phyloP scores from a whole-genome alignment of 2,113 vertebrate genomes.

The Odobenus rosmarus region DNA sequence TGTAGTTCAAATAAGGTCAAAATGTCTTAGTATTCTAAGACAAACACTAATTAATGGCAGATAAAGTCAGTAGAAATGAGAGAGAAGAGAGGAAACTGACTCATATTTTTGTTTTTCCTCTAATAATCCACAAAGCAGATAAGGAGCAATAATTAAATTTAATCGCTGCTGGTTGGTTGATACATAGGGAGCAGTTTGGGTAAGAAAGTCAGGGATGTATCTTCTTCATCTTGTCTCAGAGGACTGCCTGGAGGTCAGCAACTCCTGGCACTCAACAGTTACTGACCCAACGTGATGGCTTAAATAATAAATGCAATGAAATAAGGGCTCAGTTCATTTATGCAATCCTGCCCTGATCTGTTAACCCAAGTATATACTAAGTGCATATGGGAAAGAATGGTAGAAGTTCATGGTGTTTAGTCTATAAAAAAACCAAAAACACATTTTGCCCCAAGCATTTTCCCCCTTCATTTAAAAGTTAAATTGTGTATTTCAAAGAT shows the following conservation, averaged over 20 bases:
- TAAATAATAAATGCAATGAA: slow-evolving; percentile 36
- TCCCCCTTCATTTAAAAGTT: slow-evolving; percentile 72
- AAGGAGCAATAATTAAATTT: not conserved
- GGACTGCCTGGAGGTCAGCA: not conserved
- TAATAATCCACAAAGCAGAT: not conserved
- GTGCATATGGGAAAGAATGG: not conserved
- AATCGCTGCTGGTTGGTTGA: not conserved
- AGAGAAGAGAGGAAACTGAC: not conserved
- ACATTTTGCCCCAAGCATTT: slow-evolving; percentile 63
- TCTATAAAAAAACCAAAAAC: slow-evolving; percentile 33
- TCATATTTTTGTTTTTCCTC: slow-evolving; percentile 35
- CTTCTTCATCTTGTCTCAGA: not conserved
- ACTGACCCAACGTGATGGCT: slow-evolving; percentile 34
- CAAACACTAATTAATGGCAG: not conserved
- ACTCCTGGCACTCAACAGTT: not conserved
- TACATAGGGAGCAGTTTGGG: not conserved
- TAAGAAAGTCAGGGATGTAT: not conserved
- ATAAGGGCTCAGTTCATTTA: slow-evolving; percentile 28
- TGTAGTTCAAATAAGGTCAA: not conserved
- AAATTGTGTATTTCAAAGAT: slow-evolving; percentile 73
- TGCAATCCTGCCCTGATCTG: slow-evolving; percentile 31
- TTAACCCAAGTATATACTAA: slow-evolving; percentile 48
- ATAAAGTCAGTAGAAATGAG: not conserved
- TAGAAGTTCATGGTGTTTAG: slow-evolving; percentile 15
- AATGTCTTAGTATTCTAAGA: not conserved